Evolutionary conservation across 2,888 invertebrate genomes (phyloP).

Genomic region (Hermaeophaga mercurialis): DNA sequence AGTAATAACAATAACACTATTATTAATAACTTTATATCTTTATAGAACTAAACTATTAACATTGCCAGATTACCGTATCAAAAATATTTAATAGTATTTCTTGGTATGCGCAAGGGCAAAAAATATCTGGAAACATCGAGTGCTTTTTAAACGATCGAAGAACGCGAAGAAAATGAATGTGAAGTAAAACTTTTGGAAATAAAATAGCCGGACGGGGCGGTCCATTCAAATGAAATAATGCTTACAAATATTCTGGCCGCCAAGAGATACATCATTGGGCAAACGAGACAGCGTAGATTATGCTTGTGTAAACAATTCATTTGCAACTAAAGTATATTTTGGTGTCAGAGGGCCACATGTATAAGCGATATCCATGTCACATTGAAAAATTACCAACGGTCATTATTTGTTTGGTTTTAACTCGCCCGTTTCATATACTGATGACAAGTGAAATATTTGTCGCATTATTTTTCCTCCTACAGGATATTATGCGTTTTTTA

Average conservation of each 20-base stretch:
- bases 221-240: conserved; percentile 41
- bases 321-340: conserved; percentile 47
- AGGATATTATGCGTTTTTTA: no score
- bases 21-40: no score
- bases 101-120: no score
- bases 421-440: conserved; percentile 24
- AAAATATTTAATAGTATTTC: no score
- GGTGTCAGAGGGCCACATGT: conserved; percentile 35
- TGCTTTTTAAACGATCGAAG: no score
- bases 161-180: no score
- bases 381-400: conserved; percentile 42
- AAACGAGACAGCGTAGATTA: conserved; percentile 39
- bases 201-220: background rate
- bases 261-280: conserved; percentile 17
- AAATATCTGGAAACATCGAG: no score
- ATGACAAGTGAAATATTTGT: conserved; percentile 32
- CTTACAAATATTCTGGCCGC: conserved; percentile 34
- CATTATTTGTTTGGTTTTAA: conserved; percentile 31
- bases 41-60: no score
- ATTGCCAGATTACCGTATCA: no score
- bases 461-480: conserved; percentile 25
- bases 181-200: no score
- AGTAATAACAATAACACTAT: no score
- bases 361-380: conserved; percentile 42
- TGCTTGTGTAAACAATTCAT: conserved; percentile 46